phyloP scores from a whole-genome alignment of 1,140 invertebrate genomes.

The Aphis gossypii region DNA sequence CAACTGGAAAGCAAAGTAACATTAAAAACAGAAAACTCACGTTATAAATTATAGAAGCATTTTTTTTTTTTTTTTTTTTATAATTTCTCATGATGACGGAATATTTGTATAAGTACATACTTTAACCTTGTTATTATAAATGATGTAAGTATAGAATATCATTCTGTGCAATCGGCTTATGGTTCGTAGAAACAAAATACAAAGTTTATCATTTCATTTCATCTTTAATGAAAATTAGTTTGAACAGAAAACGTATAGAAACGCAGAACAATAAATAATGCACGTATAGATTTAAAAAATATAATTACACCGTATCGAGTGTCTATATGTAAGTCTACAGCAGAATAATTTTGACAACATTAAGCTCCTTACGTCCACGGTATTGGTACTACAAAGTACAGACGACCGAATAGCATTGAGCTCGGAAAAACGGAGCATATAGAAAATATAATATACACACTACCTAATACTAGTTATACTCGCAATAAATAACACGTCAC shows the following conservation, averaged over 20 bases:
- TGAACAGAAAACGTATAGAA: not conserved
- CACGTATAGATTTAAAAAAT: too few species aligned
- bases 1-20: not conserved
- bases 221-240: not conserved
- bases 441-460: too few species aligned
- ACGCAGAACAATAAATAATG: not conserved
- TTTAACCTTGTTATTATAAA: not conserved
- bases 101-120: not conserved
- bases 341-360: not conserved
- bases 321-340: not conserved
- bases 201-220: not conserved
- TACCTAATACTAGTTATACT: not conserved
- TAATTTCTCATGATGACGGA: not conserved
- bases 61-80: not conserved
- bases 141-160: not conserved
- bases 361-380: not conserved
- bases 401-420: not conserved
- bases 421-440: too few species aligned
- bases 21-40: not conserved
- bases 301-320: not conserved
- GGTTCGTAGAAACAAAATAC: too few species aligned
- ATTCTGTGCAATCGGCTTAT: not conserved
- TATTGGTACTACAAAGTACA: not conserved
- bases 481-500: not conserved
- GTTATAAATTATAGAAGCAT: too few species aligned